Conservation (phyloP, 2,797 vertebrate species). For the Lutjanus argentimaculatus region DNA sequence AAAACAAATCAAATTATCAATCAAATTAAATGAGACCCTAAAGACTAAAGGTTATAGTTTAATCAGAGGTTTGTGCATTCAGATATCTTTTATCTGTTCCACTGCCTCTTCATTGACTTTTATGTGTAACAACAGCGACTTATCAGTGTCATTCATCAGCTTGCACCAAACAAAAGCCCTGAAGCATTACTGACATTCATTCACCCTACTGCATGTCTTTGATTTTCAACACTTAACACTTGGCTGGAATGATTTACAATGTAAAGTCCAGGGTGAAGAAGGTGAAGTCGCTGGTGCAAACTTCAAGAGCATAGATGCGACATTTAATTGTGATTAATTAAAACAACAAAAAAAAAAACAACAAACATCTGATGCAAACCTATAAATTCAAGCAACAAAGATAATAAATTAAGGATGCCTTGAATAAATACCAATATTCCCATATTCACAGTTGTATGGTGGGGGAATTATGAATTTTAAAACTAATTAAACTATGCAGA, state of each 20-base stretch:
- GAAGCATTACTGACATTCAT: conserved; percentile 46
- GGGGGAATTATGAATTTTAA: not conserved
- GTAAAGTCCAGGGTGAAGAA: not conserved
- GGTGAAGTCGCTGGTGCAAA: conserved; percentile 2
- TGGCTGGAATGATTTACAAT: conserved; percentile 33
- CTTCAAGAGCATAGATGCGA: not conserved
- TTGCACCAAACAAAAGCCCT: conserved; percentile 32
- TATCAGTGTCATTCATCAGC: conserved; percentile 47
- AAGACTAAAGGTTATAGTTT: conserved; percentile 2
- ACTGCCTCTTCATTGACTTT: conserved; percentile 21
- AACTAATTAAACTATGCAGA: not conserved
- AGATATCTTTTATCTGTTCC: not conserved
- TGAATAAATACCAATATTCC: not conserved
- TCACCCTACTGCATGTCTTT: conserved; percentile 8
- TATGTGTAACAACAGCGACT: not conserved
- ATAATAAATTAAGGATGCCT: not conserved
- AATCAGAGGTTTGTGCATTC: not conserved
- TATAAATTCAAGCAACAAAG: not conserved
- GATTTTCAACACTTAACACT: conserved; percentile 43
- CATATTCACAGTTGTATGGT: not conserved
- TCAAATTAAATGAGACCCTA: conserved; percentile 30
- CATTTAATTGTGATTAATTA: not conserved
- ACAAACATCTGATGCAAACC: not conserved
- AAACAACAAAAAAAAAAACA: not conserved
- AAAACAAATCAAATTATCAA: conserved; percentile 6